Evolutionary conservation across 2,888 invertebrate species (phyloP).

Genomic region (Cantharis rufa): DNA sequence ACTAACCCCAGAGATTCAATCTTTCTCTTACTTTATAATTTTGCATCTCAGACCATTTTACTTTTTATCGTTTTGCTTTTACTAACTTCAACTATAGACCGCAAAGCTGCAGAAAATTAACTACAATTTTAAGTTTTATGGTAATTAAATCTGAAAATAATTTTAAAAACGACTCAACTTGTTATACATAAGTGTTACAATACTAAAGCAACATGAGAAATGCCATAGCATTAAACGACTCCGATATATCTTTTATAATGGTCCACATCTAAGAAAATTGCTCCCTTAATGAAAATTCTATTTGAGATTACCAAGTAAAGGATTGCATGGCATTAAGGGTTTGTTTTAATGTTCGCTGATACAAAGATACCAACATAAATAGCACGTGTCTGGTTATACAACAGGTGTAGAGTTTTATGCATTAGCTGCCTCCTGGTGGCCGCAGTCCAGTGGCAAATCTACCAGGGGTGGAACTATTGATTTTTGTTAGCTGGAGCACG

Average conservation of each 20-base stretch:
- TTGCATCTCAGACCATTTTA: background rate
- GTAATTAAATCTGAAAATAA: background rate
- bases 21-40: background rate
- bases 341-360: background rate
- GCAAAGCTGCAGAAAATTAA: background rate
- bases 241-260: slow-evolving; percentile 10
- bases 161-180: background rate
- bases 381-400: slow-evolving; percentile 24
- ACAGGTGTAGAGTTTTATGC: slow-evolving; percentile 19
- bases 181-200: background rate
- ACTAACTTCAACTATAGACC: background rate
- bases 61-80: background rate
- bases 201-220: slow-evolving; percentile 6
- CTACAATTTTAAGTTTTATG: background rate
- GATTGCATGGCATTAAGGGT: background rate
- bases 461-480: slow-evolving; percentile 47
- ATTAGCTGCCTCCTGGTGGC: slow-evolving; percentile 38
- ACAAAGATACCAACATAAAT: slow-evolving; percentile 3
- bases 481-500: slow-evolving; percentile 47
- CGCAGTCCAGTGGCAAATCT: slow-evolving; percentile 40
- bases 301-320: slow-evolving; percentile 6
- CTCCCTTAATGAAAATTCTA: slow-evolving; percentile 17
- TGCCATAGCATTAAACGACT: slow-evolving; percentile 15
- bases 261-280: slow-evolving; percentile 13
- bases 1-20: background rate